Conservation (phyloP, 2,888 invertebrate species). For the Drosophila helvetica region DNA sequence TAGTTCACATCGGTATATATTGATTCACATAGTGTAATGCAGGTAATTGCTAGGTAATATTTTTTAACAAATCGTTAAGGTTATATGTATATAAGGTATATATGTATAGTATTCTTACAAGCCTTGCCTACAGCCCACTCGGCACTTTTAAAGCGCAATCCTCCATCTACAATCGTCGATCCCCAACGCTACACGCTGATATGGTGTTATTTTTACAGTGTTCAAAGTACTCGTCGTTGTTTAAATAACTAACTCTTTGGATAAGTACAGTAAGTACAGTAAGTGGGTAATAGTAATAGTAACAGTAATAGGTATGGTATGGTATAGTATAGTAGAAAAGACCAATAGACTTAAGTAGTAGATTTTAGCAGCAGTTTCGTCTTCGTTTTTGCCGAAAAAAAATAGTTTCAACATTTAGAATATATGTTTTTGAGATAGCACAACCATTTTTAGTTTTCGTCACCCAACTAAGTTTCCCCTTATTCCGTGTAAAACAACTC, state of each 20-base stretch:
- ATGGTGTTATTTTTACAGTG: slow-evolving; percentile 82
- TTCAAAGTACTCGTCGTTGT: slow-evolving; percentile 55
- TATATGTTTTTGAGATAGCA: slow-evolving; percentile 59
- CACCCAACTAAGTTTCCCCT: slow-evolving; percentile 27
- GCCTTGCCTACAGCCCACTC: slow-evolving; percentile 45
- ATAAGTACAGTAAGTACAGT: slow-evolving; percentile 42
- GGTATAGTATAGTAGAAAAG: slow-evolving; percentile 54
- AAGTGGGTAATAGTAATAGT: slow-evolving; percentile 40
- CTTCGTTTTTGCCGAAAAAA: slow-evolving; percentile 23
- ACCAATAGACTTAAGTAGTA: slow-evolving; percentile 65
- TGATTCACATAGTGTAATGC: slow-evolving; percentile 38
- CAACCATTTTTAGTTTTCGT: slow-evolving; percentile 66
- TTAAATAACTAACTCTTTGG: slow-evolving; percentile 30
- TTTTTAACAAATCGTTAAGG: slow-evolving; percentile 54
- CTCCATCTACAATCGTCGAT: slow-evolving; percentile 34
- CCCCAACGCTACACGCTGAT: slow-evolving; percentile 68
- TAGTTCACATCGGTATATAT: slow-evolving; percentile 46
- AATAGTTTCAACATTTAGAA: slow-evolving; percentile 57
- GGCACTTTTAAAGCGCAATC: slow-evolving; percentile 72
- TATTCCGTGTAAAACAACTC: slow-evolving; percentile 23
- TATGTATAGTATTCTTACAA: slow-evolving; percentile 40
- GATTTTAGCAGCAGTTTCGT: slow-evolving; percentile 7
- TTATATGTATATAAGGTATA: slow-evolving; percentile 13
- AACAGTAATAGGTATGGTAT: too few species aligned
- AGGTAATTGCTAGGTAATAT: slow-evolving; percentile 40